phyloP scores from a whole-genome alignment of 2,888 invertebrate species.

The Pheosia tremula region DNA sequence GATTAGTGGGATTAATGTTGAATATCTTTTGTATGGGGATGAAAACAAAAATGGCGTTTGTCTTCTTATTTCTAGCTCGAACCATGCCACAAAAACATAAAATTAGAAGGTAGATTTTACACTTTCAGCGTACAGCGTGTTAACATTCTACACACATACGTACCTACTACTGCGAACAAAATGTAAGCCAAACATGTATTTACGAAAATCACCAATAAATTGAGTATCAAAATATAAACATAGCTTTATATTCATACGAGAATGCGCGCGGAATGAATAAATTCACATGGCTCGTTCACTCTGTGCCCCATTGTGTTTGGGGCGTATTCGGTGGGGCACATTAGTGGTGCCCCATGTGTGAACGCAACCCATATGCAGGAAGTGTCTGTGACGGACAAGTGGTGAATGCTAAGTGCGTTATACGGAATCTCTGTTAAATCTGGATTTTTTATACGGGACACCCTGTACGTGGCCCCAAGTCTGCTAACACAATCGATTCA shows the following conservation, averaged over 20 bases:
- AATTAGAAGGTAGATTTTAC: too few species aligned
- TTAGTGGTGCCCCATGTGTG: slow-evolving; percentile 23
- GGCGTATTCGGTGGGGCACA: not conserved
- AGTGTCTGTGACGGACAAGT: not conserved
- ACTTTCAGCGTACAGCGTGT: not conserved
- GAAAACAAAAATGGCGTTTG: too few species aligned
- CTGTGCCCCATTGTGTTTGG: slow-evolving; percentile 2
- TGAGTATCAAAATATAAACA: slow-evolving; percentile 7
- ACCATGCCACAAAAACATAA: too few species aligned
- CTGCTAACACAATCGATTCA: too few species aligned
- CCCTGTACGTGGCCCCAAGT: too few species aligned
- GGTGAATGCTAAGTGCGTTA: slow-evolving; percentile 2
- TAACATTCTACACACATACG: slow-evolving; percentile 7
- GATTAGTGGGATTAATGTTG: too few species aligned
- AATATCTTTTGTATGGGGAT: too few species aligned
- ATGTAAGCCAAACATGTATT: not conserved
- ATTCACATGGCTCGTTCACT: slow-evolving; percentile 1
- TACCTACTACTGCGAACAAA: not conserved
- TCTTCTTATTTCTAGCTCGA: too few species aligned
- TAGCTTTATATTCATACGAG: slow-evolving; percentile 1
- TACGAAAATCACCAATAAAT: slow-evolving; percentile 1
- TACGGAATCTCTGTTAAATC: not conserved
- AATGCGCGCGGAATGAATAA: slow-evolving; percentile 5
- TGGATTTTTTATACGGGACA: not conserved
- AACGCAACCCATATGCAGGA: slow-evolving; percentile 35